These are phyloP conservation scores for Mormyrus proboscirostris DNA, from an alignment of 2,797 vertebrate genomes.

Conservation along the genomic window DNA sequence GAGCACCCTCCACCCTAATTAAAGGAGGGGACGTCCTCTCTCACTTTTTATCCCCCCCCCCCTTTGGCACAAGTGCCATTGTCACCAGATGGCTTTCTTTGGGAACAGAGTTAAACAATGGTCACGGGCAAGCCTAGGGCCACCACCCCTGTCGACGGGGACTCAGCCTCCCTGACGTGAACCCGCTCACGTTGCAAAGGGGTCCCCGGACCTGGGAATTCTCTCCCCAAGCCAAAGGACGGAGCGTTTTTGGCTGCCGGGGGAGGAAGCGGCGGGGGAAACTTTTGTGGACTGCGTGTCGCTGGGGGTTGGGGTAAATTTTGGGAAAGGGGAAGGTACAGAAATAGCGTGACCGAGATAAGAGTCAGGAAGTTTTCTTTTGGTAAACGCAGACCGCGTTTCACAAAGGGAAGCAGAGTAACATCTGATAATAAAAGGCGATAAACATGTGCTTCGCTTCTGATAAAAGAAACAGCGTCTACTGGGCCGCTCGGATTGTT, in stretches of 20 bases:
- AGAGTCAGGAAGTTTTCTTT: conserved; percentile 57
- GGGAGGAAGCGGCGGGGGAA: conserved; percentile 26
- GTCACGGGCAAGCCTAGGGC: conserved; percentile 53
- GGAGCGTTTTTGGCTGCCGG: neutral
- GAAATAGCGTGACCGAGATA: conserved; percentile 60
- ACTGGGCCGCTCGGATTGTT: neutral
- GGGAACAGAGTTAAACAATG: conserved; percentile 64
- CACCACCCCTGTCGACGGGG: conserved; percentile 45
- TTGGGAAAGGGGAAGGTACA: conserved; percentile 46
- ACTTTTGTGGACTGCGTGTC: conserved; percentile 59
- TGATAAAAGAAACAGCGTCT: neutral
- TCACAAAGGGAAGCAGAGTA: conserved; percentile 54
- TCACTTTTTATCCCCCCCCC: neutral
- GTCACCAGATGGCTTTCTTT: conserved; percentile 64
- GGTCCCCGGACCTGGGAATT: neutral
- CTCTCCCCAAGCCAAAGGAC: neutral
- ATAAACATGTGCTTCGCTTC: conserved; percentile 47
- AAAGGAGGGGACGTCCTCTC: conserved; percentile 32
- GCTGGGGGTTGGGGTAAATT: conserved; percentile 11
- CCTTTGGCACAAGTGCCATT: conserved; percentile 44
- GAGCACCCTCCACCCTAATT: conserved; percentile 18
- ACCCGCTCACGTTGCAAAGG: neutral
- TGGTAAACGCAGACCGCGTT: conserved; percentile 34
- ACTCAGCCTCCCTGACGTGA: conserved; percentile 35
- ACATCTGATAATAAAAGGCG: conserved; percentile 59